Percentiles rank a stretch among this genome's conserved stretches.
Evolutionary conservation across 2,888 invertebrate genomes (phyloP).

Genomic region (Tanaodytes sp.): DNA sequence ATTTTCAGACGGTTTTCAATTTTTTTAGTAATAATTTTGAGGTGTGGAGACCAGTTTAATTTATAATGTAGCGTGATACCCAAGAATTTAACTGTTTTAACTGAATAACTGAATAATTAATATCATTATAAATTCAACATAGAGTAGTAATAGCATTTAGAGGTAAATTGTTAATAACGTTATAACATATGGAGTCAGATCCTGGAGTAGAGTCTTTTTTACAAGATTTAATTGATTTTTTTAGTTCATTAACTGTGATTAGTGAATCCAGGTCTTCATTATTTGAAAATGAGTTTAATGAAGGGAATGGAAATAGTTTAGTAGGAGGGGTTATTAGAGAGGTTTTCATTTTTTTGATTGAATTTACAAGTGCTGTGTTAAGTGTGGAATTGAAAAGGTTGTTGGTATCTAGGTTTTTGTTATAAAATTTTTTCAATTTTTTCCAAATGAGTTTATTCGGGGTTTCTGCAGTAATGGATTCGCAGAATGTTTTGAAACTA

Average conservation of each 20-base stretch:
- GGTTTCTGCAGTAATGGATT: neutral
- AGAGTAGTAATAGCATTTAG: no score
- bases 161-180: no score
- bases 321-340: neutral
- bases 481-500: neutral
- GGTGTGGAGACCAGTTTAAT: no score
- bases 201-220: neutral
- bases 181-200: neutral
- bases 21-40: no score
- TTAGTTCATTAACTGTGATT: neutral
- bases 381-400: slow-evolving; percentile 2
- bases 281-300: neutral
- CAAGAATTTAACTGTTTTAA: no score
- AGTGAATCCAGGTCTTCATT: neutral
- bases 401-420: neutral
- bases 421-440: slow-evolving; percentile 15
- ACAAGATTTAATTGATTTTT: neutral
- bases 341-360: neutral
- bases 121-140: no score
- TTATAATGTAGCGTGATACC: no score
- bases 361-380: neutral
- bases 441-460: slow-evolving; percentile 6
- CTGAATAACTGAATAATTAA: no score
- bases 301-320: neutral
- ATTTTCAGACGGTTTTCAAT: no score